A percentile compares a stretch with the other conserved stretches of the same genome.
Evolutionary conservation across 2,888 invertebrate species (phyloP).

Genomic region (Lycophotia porphyrea): DNA sequence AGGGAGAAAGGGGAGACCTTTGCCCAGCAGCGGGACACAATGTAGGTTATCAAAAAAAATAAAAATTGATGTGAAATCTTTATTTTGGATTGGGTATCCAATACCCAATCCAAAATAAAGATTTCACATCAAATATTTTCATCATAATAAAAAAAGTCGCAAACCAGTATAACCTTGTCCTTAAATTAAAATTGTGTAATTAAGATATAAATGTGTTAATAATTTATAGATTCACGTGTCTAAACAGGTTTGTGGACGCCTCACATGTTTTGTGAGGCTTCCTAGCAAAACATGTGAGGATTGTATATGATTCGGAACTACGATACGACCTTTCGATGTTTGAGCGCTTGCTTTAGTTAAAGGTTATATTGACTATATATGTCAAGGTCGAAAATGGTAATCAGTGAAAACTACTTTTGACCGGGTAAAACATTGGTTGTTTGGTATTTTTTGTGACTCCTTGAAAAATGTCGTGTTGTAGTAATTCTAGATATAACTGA

Average conservation of each 20-base stretch:
- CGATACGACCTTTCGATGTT: neutral
- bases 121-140: neutral
- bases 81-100: no score
- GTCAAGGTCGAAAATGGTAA: neutral
- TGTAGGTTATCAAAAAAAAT: no score
- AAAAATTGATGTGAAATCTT: no score
- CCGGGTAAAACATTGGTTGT: neutral
- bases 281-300: constrained; percentile 15
- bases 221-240: constrained; percentile 20
- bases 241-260: no score
- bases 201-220: neutral
- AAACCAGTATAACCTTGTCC: constrained; percentile 8
- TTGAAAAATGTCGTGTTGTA: neutral
- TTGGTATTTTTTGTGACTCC: neutral
- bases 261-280: no score
- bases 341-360: neutral
- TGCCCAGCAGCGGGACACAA: no score
- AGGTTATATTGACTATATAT: neutral
- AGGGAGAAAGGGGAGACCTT: no score
- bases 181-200: constrained; percentile 19
- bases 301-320: neutral
- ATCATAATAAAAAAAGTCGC: no score
- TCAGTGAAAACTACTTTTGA: neutral
- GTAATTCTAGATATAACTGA: neutral
- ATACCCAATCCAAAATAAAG: neutral